Conservation (phyloP, 2,888 invertebrate species). For the Elmis aenea region DNA sequence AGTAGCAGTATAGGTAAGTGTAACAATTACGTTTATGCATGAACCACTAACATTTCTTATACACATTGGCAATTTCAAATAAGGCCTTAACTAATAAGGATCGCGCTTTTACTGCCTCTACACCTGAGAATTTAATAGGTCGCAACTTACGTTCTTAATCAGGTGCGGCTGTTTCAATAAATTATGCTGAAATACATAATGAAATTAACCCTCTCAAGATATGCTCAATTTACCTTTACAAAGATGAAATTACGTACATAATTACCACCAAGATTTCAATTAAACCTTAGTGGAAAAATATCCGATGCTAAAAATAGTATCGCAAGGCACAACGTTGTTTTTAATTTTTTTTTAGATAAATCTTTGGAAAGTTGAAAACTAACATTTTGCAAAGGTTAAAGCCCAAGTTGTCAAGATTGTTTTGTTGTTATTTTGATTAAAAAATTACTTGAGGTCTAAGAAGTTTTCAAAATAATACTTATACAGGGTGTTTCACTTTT, state of each 20-base stretch:
- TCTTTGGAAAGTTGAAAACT: too few relatives aligned
- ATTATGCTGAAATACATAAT: slow-evolving; percentile 8
- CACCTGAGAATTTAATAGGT: slow-evolving; percentile 23
- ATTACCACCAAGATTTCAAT: slow-evolving; percentile 1
- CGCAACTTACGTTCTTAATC: slow-evolving; percentile 20
- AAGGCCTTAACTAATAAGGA: slow-evolving; percentile 27
- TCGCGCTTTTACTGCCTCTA: slow-evolving; percentile 25
- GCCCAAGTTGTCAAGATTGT: too few relatives aligned
- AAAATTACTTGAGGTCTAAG: too few relatives aligned
- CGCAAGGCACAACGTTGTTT: not conserved
- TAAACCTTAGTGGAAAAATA: slow-evolving; percentile 1
- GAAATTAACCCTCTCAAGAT: too few relatives aligned
- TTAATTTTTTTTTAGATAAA: too few relatives aligned
- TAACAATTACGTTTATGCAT: slow-evolving; percentile 30
- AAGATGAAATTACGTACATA: too few relatives aligned
- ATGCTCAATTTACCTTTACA: too few relatives aligned
- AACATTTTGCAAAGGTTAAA: too few relatives aligned
- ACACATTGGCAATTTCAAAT: slow-evolving; percentile 31
- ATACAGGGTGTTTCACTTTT: too few relatives aligned
- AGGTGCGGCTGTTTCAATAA: slow-evolving; percentile 14
- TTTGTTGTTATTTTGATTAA: too few relatives aligned
- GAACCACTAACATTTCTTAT: slow-evolving; percentile 29
- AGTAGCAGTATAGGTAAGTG: slow-evolving; percentile 29
- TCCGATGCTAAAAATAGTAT: not conserved
- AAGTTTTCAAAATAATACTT: too few relatives aligned